phyloP scores from a whole-genome alignment of 2,888 invertebrate genomes.

The Drosophila crucigera region DNA sequence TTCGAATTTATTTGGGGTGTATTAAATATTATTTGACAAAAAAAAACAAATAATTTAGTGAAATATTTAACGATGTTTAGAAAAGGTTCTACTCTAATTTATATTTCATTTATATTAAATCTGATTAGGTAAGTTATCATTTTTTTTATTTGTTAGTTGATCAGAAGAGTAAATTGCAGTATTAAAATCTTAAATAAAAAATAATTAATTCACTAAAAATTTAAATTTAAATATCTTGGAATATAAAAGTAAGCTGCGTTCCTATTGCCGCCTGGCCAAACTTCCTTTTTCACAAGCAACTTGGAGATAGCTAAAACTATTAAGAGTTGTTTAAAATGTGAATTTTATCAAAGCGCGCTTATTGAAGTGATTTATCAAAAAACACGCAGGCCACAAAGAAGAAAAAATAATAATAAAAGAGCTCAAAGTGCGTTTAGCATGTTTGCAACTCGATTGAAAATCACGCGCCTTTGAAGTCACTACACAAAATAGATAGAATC shows the following conservation, averaged over 20 bases:
- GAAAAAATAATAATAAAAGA: not conserved
- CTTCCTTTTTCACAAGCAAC: not conserved
- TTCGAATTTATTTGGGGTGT: not conserved
- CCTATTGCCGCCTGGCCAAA: not conserved
- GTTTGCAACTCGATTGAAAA: conserved; percentile 45
- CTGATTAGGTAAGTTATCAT: not conserved
- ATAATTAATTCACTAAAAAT: no score
- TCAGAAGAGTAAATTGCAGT: not conserved
- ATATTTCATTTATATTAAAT: not conserved
- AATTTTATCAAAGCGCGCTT: conserved; percentile 13
- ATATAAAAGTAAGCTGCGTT: not conserved
- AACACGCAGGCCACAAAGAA: conserved; percentile 45
- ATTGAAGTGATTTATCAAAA: conserved; percentile 69
- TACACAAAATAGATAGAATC: conserved; percentile 4
- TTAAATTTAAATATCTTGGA: not conserved
- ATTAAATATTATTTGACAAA: not conserved
- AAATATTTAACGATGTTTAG: not conserved
- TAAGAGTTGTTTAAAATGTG: not conserved
- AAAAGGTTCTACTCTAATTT: not conserved
- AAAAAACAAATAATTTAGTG: no score
- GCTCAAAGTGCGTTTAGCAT: conserved; percentile 43
- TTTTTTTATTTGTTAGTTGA: not conserved
- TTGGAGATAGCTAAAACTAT: not conserved
- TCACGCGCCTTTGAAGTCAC: conserved; percentile 77
- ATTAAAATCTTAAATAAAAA: not conserved